These are phyloP conservation scores for Percopsis transmontana DNA, from an alignment of 2,113 vertebrate species.

Conservation along the genomic window DNA sequence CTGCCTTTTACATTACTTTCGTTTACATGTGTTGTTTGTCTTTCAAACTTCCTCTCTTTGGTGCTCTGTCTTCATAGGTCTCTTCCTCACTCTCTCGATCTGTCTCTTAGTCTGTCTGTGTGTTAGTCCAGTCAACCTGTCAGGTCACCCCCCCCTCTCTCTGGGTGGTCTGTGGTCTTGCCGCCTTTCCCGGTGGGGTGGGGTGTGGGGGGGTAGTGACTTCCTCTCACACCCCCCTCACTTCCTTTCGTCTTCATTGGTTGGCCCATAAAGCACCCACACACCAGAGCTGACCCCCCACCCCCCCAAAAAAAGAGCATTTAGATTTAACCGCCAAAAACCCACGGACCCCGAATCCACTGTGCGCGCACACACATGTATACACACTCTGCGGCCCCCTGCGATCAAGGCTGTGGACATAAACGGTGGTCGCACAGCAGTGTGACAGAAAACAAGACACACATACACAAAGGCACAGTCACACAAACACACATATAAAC, in stretches of 20 bases:
- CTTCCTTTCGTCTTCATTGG: conserved; percentile 57
- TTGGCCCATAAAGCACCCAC: conserved; percentile 66
- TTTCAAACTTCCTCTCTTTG: background rate
- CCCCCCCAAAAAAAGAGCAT: conserved; percentile 44
- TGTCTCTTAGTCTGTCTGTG: conserved; percentile 23
- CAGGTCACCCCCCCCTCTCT: conserved; percentile 36
- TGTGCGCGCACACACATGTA: conserved; percentile 30
- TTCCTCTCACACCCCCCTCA: conserved; percentile 66
- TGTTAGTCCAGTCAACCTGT: conserved; percentile 1
- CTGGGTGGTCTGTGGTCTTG: conserved; percentile 80
- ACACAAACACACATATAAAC: conserved; percentile 5
- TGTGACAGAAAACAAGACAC: conserved; percentile 15
- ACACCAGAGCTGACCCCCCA: conserved; percentile 34
- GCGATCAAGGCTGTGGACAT: conserved; percentile 7
- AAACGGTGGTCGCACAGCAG: background rate
- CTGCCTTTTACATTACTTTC: conserved; percentile 22
- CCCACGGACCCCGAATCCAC: conserved; percentile 44
- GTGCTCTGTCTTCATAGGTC: background rate
- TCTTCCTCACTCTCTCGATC: conserved; percentile 4
- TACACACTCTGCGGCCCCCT: conserved; percentile 20
- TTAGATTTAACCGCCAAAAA: conserved; percentile 63
- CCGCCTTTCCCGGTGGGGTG: conserved; percentile 62
- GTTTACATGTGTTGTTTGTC: too few species aligned
- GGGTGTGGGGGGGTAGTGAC: conserved; percentile 61
- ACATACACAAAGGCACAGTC: conserved; percentile 23